These are phyloP conservation scores for Drosophila equinoxialis DNA, from an alignment of 1,140 invertebrate species.

Conservation along the genomic window DNA sequence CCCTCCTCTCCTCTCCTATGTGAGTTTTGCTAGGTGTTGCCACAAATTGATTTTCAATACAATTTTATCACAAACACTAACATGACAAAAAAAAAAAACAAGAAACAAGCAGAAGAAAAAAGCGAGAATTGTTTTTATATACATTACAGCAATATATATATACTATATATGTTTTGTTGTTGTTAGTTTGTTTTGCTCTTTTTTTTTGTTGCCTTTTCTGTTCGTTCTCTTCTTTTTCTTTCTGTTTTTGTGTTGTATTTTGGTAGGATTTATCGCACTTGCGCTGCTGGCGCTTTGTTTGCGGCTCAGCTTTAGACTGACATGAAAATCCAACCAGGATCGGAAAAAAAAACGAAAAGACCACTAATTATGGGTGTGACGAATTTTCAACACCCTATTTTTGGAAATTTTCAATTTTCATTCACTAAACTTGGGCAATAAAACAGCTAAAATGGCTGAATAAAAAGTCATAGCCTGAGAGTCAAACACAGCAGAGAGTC, in stretches of 20 bases:
- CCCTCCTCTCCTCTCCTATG: too few species aligned
- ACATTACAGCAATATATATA: conserved; percentile 29
- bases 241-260: conserved; percentile 58
- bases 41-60: conserved; percentile 55
- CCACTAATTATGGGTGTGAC: not conserved
- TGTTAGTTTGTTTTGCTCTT: conserved; percentile 11
- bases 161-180: conserved; percentile 19
- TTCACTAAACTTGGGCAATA: too few species aligned
- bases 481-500: too few species aligned
- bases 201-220: conserved; percentile 26
- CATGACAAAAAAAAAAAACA: not conserved
- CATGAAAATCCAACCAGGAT: conserved; percentile 71
- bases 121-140: conserved; percentile 29
- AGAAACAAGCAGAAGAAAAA: conserved; percentile 36
- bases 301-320: conserved; percentile 64
- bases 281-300: conserved; percentile 72
- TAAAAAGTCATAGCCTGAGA: too few species aligned
- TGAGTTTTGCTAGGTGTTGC: conserved; percentile 16
- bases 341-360: conserved; percentile 20
- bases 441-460: too few species aligned
- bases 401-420: too few species aligned
- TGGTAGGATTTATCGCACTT: conserved; percentile 76
- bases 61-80: conserved; percentile 38
- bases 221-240: conserved; percentile 24
- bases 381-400: not conserved